Conservation (phyloP, 2,888 invertebrate genomes). For the Margaritifera margaritifera region DNA sequence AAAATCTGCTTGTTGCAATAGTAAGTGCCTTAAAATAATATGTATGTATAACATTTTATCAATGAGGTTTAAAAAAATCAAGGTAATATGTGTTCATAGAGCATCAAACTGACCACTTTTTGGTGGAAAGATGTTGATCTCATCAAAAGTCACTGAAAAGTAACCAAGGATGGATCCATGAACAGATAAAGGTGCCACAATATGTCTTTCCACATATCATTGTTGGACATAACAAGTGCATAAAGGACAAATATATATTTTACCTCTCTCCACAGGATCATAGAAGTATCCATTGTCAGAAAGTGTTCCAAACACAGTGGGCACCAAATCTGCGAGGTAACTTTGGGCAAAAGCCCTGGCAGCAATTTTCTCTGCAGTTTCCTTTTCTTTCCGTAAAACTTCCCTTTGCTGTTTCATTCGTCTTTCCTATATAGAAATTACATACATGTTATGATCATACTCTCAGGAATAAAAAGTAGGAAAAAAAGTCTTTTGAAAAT, state of each 20-base stretch:
- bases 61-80: no score
- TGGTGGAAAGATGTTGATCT: no score
- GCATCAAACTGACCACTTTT: no score
- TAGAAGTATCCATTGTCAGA: slow-evolving; percentile 80
- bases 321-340: slow-evolving; percentile 89
- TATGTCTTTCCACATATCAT: no score
- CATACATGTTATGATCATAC: not conserved
- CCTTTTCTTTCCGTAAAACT: slow-evolving; percentile 79
- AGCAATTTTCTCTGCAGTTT: slow-evolving; percentile 87
- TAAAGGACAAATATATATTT: not conserved
- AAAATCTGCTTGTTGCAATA: no score
- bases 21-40: no score
- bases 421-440: slow-evolving; percentile 76
- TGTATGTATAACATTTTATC: no score
- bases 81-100: no score
- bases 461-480: not conserved
- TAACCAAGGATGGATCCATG: no score
- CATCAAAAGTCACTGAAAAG: no score
- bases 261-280: slow-evolving; percentile 79
- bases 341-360: slow-evolving; percentile 88
- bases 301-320: slow-evolving; percentile 86
- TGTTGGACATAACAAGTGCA: no score
- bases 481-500: not conserved
- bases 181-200: no score
- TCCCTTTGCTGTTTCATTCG: slow-evolving; percentile 82